phyloP scores from a whole-genome alignment of 2,888 invertebrate species.

The Hirtodrosophila alboralis region DNA sequence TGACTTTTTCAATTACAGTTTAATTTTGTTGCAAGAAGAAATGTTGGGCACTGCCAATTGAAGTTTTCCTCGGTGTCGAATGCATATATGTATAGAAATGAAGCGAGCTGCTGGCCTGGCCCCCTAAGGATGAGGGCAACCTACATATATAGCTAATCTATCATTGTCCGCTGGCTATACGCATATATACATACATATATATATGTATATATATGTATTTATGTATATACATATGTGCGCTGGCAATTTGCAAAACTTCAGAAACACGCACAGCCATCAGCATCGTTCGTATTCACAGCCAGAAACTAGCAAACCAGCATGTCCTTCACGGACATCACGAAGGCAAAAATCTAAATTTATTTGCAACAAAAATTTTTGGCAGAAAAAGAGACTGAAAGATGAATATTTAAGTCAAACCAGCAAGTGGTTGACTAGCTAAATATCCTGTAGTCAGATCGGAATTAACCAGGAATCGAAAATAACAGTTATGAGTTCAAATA shows the following conservation, averaged over 20 bases:
- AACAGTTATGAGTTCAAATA: no score
- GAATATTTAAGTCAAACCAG: background rate
- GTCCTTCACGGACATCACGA: conserved; percentile 19
- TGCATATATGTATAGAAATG: background rate
- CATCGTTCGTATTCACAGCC: conserved; percentile 16
- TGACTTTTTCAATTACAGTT: conserved; percentile 79
- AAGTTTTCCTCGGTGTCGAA: conserved; percentile 56
- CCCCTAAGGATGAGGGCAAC: background rate
- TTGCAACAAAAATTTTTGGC: conserved; percentile 42
- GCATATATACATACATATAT: conserved; percentile 10
- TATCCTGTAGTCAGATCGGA: no score
- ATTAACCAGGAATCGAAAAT: no score
- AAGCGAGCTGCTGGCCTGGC: no score
- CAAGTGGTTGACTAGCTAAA: no score
- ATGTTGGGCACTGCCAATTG: conserved; percentile 67
- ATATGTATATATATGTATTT: conserved; percentile 13
- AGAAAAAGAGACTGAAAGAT: conserved; percentile 9
- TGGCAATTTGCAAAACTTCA: conserved; percentile 75
- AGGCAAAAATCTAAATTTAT: conserved; percentile 63
- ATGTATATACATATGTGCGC: conserved; percentile 21
- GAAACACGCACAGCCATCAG: conserved; percentile 64
- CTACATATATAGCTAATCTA: conserved; percentile 58
- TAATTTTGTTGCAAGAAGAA: conserved; percentile 74
- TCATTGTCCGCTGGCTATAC: conserved; percentile 56
- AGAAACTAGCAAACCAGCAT: conserved; percentile 25